Base-by-base conservation (phyloP, 2,888 invertebrate species). In the Zootermopsis nevadensis region DNA sequence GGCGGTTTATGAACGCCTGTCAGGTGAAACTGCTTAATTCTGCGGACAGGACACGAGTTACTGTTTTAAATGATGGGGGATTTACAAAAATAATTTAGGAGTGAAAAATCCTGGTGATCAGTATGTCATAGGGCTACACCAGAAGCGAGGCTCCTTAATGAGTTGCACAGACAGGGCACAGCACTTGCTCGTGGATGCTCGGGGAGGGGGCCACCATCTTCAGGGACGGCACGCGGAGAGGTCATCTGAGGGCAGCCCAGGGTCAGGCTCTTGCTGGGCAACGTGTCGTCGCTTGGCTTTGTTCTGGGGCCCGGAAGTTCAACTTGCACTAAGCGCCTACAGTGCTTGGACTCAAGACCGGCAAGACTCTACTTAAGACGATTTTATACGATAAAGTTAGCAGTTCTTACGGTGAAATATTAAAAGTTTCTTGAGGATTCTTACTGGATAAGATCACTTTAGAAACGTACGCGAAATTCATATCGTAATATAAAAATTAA, bases 141-240 rank as follows among this genome's bases (percentile, higher is more conserved):
- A 74, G n/a, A 24, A 74, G 38, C 35, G 35, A 35, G 69, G 74
- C n/a, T n/a, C 0, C n/a, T 74, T 38, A 74, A 74, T 74, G 24
- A 74, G 74, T 12, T 8, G 74, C 38, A n/a, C 35, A 42, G 74
- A 42, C 33, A 2, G 74, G 15, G 1, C 74, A 27, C 60, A n/a
- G 60, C 7, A 8, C 60, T 24, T 60, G 0, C n/a, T 24, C n/a
- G 38, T 42, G 74, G 38, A 74, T 19, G 74, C 74, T 74, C 42
- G 74, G n/a, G 69, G 69, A n/a, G n/a, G n/a, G n/a, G n/a, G n/a
- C n/a, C 69, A 10, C 67, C n/a, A 38, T 38, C 38, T 38, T 38
- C 10, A 38, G 6, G 48, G 48, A 48, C 48, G 79, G 79, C 79
- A 79, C 79, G 79, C 79, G 79, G 79, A 60, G 79, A 79, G 79